These are phyloP conservation scores for Melinaea menophilus DNA, from an alignment of 2,888 invertebrate species.

Conservation along the genomic window DNA sequence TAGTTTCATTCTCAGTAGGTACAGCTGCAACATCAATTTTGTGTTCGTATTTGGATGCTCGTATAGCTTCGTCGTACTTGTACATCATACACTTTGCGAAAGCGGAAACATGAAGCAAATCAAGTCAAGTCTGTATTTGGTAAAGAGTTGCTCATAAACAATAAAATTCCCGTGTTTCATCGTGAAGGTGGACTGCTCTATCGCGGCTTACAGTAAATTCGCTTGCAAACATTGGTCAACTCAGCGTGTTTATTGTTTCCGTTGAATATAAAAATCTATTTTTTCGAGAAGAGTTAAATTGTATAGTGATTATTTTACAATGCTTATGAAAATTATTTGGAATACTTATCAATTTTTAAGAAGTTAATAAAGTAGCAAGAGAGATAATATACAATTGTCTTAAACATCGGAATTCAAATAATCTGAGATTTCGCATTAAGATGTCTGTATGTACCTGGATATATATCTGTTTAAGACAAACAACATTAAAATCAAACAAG, in stretches of 20 bases:
- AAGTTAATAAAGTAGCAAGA: too few species aligned
- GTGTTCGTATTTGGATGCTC: too few species aligned
- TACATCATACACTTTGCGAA: slow-evolving; percentile 38
- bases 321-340: too few species aligned
- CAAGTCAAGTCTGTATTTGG: slow-evolving; percentile 46
- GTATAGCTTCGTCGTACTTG: slow-evolving; percentile 22
- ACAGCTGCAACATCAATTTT: slow-evolving; percentile 8
- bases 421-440: too few species aligned
- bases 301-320: neutral
- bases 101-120: slow-evolving; percentile 39
- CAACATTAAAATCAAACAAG: too few species aligned
- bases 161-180: slow-evolving; percentile 59
- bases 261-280: slow-evolving; percentile 50
- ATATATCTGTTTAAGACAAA: too few species aligned
- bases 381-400: too few species aligned
- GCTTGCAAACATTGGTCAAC: slow-evolving; percentile 50
- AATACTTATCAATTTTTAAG: too few species aligned
- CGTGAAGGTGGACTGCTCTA: slow-evolving; percentile 41
- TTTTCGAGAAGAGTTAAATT: neutral
- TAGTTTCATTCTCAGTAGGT: neutral
- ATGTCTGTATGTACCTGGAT: too few species aligned
- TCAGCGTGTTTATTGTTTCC: slow-evolving; percentile 52
- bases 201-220: slow-evolving; percentile 44
- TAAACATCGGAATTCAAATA: too few species aligned
- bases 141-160: slow-evolving; percentile 66